Conservation (phyloP, 2,888 invertebrate genomes). For the Caenorhabditis angaria region DNA sequence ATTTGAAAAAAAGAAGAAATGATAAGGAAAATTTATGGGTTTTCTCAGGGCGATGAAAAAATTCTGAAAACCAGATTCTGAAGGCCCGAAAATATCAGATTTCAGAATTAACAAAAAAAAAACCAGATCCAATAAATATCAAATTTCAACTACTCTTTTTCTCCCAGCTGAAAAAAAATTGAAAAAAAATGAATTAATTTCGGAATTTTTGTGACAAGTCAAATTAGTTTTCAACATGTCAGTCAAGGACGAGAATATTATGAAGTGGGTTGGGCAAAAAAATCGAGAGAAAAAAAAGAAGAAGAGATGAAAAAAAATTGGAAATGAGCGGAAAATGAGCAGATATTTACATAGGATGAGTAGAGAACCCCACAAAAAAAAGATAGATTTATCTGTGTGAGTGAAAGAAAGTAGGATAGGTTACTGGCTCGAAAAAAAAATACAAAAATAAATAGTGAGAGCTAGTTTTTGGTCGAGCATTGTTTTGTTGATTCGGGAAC, state of each 20-base stretch:
- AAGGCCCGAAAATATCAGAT: no score
- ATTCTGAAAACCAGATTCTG: no score
- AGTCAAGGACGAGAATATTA: background rate
- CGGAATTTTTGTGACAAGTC: background rate
- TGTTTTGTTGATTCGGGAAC: background rate
- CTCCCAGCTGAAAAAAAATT: background rate
- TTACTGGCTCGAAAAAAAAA: background rate
- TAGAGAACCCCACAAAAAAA: constrained; percentile 1
- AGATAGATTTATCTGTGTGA: background rate
- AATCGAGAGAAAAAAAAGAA: background rate
- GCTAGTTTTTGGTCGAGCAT: background rate
- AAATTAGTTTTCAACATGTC: constrained; percentile 4
- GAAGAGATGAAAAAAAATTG: constrained; percentile 8
- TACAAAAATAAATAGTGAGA: background rate
- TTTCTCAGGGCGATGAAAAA: no score
- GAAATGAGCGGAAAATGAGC: no score
- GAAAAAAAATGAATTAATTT: background rate
- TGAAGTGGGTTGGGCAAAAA: no score
- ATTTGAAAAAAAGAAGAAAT: background rate
- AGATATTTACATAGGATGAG: constrained; percentile 1
- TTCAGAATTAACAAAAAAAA: background rate
- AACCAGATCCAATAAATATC: background rate
- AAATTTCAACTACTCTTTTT: constrained; percentile 7
- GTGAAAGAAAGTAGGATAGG: background rate
- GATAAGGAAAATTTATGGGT: background rate